Evolutionary conservation across 1,140 invertebrate species (phyloP), one percentile per base, ranked within the genome.

Genomic region (Sipha flava): DNA sequence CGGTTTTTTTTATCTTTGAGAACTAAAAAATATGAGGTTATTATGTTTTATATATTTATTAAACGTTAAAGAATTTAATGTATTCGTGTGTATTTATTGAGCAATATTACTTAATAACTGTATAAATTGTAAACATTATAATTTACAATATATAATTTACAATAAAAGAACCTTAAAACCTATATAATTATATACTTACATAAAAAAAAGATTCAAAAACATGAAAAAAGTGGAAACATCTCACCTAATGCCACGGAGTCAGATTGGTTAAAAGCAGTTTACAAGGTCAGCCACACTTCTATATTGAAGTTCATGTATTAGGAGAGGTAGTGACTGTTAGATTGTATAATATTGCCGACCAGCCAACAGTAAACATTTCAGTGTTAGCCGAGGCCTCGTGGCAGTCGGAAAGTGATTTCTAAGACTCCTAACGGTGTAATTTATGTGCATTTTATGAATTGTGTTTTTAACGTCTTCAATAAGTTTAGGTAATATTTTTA

Each of bases 321-420:
- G 52, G 73, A 77, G 73, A 77, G 73, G 52, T 59, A 77, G 52
- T 18, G 73, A 40, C 16, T 66, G 37, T 40, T 77, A 43, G 52
- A 57, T 77, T 59, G 7, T 77, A 77, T 54, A 54, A 59, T 40
- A 77, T 16, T 26, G 52, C 21, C 52, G 52, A 40, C 73, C 34
- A 52, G 34, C 34, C 52, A 59, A 77, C 34, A 43, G 73, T 77
- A 77, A 77, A 77, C 73, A 77, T 59, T 77, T 77, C 73, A 77
- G 73, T 77, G 73, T 77, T 77, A 59, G 73, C 73, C 73, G 73
- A 77, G 73, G 73, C 73, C 73, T 77, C 73, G 73, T 77, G 73
- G 73, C 73, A 77, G 73, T 77, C 73, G 73, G 73, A n/a, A 77
- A 77, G 73, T 77, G 52, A 45, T 77, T 77, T 77, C 14, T 73